Conservation (phyloP, 2,888 invertebrate species). For the Platerodrilus igneus region DNA sequence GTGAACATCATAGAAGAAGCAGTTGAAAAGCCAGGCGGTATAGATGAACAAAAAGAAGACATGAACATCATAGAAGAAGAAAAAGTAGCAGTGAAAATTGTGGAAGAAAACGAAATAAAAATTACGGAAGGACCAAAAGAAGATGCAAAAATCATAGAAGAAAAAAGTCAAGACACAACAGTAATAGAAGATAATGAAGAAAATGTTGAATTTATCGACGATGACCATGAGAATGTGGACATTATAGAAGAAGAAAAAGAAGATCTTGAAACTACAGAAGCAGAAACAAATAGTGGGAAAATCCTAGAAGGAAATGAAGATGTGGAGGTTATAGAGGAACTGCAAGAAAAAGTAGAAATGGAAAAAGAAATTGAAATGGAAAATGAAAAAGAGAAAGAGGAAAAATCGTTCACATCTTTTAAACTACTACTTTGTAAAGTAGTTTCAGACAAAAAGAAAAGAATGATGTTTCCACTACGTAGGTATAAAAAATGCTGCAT, state of each 20-base stretch:
- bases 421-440: background rate
- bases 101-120: background rate
- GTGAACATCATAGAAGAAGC: background rate
- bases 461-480: background rate
- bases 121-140: background rate
- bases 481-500: conserved; percentile 14
- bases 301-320: no score
- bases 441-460: background rate
- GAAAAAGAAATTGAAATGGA: background rate
- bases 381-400: background rate
- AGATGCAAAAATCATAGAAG: background rate
- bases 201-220: background rate
- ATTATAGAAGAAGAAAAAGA: background rate
- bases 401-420: background rate
- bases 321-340: no score
- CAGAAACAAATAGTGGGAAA: no score
- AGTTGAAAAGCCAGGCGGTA: background rate
- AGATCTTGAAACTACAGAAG: background rate
- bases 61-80: background rate
- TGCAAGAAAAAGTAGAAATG: background rate
- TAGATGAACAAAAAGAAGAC: conserved; percentile 1
- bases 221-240: background rate
- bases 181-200: background rate
- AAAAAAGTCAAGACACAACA: background rate
- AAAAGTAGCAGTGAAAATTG: background rate